phyloP scores from a whole-genome alignment of 2,797 vertebrate species.

The Cuniculus paca region DNA sequence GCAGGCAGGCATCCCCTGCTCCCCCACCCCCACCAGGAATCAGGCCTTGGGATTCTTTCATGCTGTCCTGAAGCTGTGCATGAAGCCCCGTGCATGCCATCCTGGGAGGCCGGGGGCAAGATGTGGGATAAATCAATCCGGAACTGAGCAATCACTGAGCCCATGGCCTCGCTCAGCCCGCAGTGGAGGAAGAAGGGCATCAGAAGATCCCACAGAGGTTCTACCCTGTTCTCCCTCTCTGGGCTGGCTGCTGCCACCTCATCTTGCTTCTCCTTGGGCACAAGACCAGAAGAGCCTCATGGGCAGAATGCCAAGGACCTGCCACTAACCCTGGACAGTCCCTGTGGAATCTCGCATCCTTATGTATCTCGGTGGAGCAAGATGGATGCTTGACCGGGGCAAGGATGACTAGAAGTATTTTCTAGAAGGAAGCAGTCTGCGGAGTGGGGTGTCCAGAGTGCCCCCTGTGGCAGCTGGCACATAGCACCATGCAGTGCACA shows the following conservation, averaged over 20 bases:
- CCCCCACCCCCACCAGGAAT: not conserved
- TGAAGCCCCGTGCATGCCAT: not conserved
- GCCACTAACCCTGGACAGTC: not conserved
- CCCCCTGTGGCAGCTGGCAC: fast-evolving
- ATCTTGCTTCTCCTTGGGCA: not conserved
- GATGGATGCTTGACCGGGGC: not conserved
- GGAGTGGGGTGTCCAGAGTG: not conserved
- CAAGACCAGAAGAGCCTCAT: not conserved
- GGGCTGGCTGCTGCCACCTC: not conserved
- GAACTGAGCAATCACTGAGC: not conserved
- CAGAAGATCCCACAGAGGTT: not conserved
- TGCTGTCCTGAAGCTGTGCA: not conserved
- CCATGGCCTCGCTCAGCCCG: not conserved
- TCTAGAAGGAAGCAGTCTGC: not conserved
- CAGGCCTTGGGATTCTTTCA: not conserved
- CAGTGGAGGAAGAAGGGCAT: not conserved
- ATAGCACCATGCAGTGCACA: fast-evolving
- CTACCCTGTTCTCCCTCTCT: not conserved
- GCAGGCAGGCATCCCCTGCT: not conserved
- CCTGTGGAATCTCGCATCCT: not conserved
- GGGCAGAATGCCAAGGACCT: not conserved
- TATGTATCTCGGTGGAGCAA: not conserved
- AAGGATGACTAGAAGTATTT: not conserved
- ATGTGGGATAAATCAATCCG: not conserved
- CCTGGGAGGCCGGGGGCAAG: not conserved